Conservation (phyloP, 2,113 vertebrate genomes). For the Sminthopsis crassicaudata region DNA sequence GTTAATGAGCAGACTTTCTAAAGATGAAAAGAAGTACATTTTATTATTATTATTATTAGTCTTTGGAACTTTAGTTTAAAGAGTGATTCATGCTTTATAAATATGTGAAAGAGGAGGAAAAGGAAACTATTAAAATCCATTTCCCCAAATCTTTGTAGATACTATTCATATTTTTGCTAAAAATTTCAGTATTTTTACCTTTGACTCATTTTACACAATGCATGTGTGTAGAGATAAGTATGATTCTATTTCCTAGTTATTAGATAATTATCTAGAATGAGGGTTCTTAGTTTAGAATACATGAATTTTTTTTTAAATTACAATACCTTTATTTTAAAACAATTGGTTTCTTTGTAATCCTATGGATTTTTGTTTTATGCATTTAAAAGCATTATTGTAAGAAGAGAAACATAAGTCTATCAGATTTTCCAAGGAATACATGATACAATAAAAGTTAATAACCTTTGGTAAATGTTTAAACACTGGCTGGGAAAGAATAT, state of each 20-base stretch:
- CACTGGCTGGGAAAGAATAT: background rate
- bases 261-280: background rate
- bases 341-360: background rate
- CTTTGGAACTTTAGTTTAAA: conserved; percentile 59
- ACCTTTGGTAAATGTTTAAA: background rate
- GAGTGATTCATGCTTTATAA: conserved; percentile 7
- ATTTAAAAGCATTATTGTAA: background rate
- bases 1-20: conserved; percentile 38
- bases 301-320: background rate
- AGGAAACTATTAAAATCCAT: conserved; percentile 28
- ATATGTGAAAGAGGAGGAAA: background rate
- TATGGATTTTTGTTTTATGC: background rate
- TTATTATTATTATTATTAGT: background rate
- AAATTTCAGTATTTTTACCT: conserved; percentile 11
- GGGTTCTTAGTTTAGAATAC: background rate
- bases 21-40: background rate
- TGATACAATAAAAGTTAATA: background rate
- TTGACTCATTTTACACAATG: background rate
- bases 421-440: background rate
- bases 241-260: background rate
- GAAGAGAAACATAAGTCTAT: background rate
- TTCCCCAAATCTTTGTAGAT: conserved; percentile 10
- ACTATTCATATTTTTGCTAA: conserved; percentile 16
- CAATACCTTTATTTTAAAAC: background rate
- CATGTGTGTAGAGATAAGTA: background rate